Evolutionary conservation across 1,140 invertebrate species (phyloP).

Genomic region (Camponotus floridanus): DNA sequence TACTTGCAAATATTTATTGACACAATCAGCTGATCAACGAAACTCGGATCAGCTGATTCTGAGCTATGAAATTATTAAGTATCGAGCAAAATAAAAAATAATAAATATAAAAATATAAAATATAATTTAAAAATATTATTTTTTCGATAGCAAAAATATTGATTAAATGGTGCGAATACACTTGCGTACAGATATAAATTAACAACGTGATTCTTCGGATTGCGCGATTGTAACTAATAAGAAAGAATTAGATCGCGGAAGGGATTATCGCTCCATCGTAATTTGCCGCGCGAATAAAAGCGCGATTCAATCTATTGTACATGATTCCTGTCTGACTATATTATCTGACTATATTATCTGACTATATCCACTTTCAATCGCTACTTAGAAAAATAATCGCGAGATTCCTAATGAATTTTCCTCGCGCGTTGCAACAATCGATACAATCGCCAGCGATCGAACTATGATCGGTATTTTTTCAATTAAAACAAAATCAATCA

Average conservation of each 20-base stretch:
- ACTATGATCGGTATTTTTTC: constrained; percentile 5
- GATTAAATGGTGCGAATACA: neutral
- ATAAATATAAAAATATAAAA: neutral
- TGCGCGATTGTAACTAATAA: neutral
- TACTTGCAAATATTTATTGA: too few relatives aligned
- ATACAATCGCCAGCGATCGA: neutral
- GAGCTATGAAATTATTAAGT: neutral
- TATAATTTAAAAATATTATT: constrained; percentile 8
- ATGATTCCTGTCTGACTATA: neutral
- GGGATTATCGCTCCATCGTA: constrained; percentile 1
- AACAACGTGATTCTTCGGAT: neutral
- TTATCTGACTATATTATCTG: constrained; percentile 10
- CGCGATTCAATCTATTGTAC: neutral
- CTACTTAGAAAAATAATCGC: neutral
- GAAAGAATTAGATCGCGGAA: constrained; percentile 9
- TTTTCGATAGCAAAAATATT: neutral
- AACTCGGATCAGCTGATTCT: too few relatives aligned
- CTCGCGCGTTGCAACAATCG: neutral
- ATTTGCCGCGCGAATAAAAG: neutral
- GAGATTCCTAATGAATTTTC: neutral
- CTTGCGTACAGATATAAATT: neutral
- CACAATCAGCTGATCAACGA: too few relatives aligned
- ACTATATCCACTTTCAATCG: neutral
- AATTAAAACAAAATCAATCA: neutral
- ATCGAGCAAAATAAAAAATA: neutral